Base-by-base conservation (phyloP, 2,888 invertebrate genomes). In the Dione juno region DNA sequence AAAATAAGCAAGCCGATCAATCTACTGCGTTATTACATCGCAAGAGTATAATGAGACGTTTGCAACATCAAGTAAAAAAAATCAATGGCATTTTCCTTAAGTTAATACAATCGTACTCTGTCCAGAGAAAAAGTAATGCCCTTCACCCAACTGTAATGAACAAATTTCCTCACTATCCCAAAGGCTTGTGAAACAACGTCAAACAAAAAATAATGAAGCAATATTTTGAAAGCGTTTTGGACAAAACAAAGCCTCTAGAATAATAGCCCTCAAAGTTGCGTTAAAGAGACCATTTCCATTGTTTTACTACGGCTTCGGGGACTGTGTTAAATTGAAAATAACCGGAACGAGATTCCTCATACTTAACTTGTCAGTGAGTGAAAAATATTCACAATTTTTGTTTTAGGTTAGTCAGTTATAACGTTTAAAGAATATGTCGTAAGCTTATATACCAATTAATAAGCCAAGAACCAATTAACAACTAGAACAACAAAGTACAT, bases 221-320 rank as follows among this genome's bases (percentile, higher is more conserved):
- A 85, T 86, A 85, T 89, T 89, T 87, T 84, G 76, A 80, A 81
- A 80, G 75, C 80, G 78, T 84, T 83, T 82, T 80, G 81, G 80
- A 77, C 81, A 81, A 88, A 88, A 90, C 90, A 90, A 90, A 86
- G 86, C 81, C 78, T 70, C 77, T 74, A 75, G 80, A 84, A 88
- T 87, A 89, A 88, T 85, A 81, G 79, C 80, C 77, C 80, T 79
- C 79, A 79, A 88, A 88, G 84, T 88, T 88, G 73, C 76, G 76
- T 82, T 76, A 77, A 77, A 76, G 76, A 71, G 73, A 75, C 76
- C 79, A 63, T 74, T 68, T 54, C 43, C 72, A 68, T 70, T 72
- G 59, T 70, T 11, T 19, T 19, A 14, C 10, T 19, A 13, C 53
- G 35, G 63, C 19, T 67, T 67, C 59, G 50, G 50, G 21, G 37